These are phyloP conservation scores for Micromys minutus DNA, from an alignment of 2,113 vertebrate species.

Conservation along the genomic window DNA sequence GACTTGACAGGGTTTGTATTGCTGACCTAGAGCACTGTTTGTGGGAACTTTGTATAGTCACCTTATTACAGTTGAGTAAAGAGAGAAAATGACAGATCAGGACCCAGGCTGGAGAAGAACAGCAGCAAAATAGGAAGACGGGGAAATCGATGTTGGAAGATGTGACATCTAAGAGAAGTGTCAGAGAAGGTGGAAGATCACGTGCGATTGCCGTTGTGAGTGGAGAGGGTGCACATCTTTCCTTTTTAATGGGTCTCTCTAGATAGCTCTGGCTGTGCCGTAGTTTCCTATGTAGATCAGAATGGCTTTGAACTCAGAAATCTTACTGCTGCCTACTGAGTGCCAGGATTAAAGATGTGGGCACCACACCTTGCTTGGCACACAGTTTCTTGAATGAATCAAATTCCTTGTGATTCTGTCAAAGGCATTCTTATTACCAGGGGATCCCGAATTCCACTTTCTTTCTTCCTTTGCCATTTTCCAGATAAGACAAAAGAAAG, in stretches of 20 bases:
- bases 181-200: not conserved
- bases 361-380: not conserved
- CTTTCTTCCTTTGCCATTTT: conserved; percentile 57
- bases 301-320: not conserved
- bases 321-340: not conserved
- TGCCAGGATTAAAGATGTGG: not conserved
- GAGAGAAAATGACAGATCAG: not conserved
- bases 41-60: not conserved
- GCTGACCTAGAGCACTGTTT: not conserved
- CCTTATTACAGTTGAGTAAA: not conserved
- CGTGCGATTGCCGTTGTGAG: not conserved
- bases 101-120: not conserved
- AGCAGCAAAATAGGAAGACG: not conserved
- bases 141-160: not conserved
- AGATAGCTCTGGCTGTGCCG: not conserved
- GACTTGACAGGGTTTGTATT: not conserved
- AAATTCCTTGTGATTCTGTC: conserved; percentile 20
- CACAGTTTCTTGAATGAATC: not conserved
- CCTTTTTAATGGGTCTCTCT: not conserved
- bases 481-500: conserved; percentile 48
- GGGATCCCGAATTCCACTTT: conserved; percentile 14
- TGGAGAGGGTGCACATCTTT: not conserved
- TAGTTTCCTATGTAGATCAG: not conserved
- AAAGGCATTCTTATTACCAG: conserved; percentile 26
- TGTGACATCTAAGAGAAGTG: not conserved